Base-by-base conservation (phyloP, 2,888 invertebrate genomes). In the Agrilus cyanescens region DNA sequence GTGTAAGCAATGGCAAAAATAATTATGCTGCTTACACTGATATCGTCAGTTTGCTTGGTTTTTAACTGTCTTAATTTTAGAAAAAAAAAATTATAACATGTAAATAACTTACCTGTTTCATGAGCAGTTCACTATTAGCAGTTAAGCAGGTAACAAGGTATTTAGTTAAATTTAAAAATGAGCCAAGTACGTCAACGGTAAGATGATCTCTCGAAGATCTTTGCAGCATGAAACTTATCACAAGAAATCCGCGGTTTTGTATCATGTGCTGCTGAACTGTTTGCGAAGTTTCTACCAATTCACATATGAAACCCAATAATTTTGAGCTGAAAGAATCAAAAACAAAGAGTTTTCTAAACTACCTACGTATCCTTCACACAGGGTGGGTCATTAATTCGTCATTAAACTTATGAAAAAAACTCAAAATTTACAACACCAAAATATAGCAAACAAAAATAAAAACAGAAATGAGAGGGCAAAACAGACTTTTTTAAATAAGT, bases 191-290 rank as follows among this genome's bases (percentile, higher is more conserved):
- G 65, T 94, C 90, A 33, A 89, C 82, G 8, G 93, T 94, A 41
- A 97, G 76, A 66, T 97, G 96, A 60, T 95, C 93, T 50, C 91
- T 75, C 40, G 84, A 87, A 47, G 89, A 93, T 56, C 91, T 78
- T 67, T 95, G 93, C 57, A 97, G 77, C 82, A 95, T 88, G 68
- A 89, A 94, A 54, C 96, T 93, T 65, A 99, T 94, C 50, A 98
- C 95, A 57, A 98, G 78, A 70, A 98, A 97, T 46, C 97, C 98
- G 56, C 95, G 84, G 67, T 94, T 95, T 68, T 97, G 97, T 66
- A 96, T 88, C 87, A 98, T 93, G 68, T 99, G 98, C 65, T 98
- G 97, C 65, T 98, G 98, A 46, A 97, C 95, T 32, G 94, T 94
- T 62, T 89, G 85, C 54, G 96, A 97, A 34, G 90, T 90, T 67